Evolutionary conservation across 2,113 vertebrate genomes (phyloP).

Genomic region (Mustela lutreola): DNA sequence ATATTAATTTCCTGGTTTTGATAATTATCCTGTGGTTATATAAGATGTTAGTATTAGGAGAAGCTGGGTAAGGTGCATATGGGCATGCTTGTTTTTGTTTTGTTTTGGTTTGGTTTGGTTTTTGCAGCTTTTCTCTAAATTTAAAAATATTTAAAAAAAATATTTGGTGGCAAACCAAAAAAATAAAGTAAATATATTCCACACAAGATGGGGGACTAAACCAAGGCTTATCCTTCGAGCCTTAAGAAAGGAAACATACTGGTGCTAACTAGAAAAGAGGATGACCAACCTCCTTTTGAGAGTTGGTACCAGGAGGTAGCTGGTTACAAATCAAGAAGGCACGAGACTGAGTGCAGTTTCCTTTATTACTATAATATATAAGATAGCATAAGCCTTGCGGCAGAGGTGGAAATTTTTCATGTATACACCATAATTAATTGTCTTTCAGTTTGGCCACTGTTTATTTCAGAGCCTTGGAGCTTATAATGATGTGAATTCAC

Average conservation of each 20-base stretch:
- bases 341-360: background rate
- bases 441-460: background rate
- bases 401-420: background rate
- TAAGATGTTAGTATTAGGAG: background rate
- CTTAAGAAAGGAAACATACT: background rate
- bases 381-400: background rate
- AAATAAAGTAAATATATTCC: background rate
- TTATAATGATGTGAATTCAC: background rate
- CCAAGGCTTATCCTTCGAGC: background rate
- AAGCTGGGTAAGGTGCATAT: background rate
- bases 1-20: conserved; percentile 2
- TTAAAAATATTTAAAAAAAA: conserved; percentile 36
- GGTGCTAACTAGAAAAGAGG: background rate
- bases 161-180: background rate
- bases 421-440: background rate
- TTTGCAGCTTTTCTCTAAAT: background rate
- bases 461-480: background rate
- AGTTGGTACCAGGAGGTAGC: background rate
- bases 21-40: background rate
- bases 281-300: background rate
- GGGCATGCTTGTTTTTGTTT: background rate
- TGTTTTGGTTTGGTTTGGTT: background rate
- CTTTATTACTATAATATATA: background rate
- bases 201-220: background rate
- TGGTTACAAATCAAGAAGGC: background rate